Evolutionary conservation across 2,797 vertebrate species (phyloP).

Genomic region (Trachurus trachurus): DNA sequence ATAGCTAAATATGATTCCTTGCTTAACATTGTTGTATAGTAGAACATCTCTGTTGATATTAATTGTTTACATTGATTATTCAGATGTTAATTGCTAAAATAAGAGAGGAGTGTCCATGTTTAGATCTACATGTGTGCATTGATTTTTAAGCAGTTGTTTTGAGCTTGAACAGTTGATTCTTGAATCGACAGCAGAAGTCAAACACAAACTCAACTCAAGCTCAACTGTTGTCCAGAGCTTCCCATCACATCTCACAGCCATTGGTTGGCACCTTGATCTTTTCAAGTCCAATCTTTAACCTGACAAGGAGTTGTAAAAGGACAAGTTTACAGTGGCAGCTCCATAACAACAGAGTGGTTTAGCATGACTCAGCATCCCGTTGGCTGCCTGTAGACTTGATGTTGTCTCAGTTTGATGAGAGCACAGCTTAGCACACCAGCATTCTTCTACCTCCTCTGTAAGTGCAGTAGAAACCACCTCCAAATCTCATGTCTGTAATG

Average conservation of each 20-base stretch:
- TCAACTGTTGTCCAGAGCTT: background rate
- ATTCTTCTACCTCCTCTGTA: background rate
- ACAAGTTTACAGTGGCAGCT: background rate
- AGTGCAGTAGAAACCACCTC: background rate
- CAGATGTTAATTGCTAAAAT: background rate
- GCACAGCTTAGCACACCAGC: too few species aligned
- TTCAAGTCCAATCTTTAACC: background rate
- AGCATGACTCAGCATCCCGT: too few species aligned
- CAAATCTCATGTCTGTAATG: too few species aligned
- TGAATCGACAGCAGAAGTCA: background rate
- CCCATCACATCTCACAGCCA: background rate
- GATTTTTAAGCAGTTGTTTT: background rate
- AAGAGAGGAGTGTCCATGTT: background rate
- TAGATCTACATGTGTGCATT: background rate
- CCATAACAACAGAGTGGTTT: background rate
- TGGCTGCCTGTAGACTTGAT: too few species aligned
- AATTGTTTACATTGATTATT: background rate
- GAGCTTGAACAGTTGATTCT: background rate
- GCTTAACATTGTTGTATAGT: constrained; percentile 34
- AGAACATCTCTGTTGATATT: constrained; percentile 30
- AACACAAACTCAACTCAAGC: background rate
- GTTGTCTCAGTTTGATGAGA: too few species aligned
- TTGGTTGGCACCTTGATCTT: background rate
- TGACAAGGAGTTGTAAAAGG: background rate
- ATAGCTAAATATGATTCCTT: constrained; percentile 12